phyloP scores from a whole-genome alignment of 2,888 invertebrate genomes.

The Tridacna crocea region DNA sequence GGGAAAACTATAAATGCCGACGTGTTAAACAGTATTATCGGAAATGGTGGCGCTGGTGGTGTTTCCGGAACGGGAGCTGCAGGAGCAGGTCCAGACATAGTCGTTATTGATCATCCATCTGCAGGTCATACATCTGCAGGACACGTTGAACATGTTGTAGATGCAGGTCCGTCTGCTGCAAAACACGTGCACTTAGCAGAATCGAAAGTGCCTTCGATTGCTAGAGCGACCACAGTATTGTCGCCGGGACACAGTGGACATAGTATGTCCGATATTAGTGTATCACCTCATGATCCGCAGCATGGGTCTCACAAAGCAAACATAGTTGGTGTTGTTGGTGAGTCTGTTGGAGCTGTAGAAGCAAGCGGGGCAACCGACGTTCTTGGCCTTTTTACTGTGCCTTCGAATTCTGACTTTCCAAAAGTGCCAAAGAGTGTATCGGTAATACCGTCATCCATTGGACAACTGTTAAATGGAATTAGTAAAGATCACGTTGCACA shows the following conservation, averaged over 20 bases:
- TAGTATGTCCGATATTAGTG: not conserved
- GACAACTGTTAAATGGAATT: conserved; percentile 31
- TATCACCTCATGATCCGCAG: not conserved
- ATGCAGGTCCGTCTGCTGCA: not conserved
- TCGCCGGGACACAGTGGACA: conserved; percentile 3
- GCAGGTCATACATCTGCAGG: conserved; percentile 18
- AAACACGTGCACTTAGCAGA: not conserved
- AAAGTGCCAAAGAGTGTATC: conserved; percentile 50
- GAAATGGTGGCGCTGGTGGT: conserved; percentile 3
- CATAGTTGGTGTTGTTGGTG: conserved; percentile 46
- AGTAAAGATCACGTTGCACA: not conserved
- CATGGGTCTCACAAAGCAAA: conserved; percentile 10
- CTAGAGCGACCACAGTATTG: conserved; percentile 19
- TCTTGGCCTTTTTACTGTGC: conserved; percentile 46
- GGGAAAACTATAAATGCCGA: conserved; percentile 47
- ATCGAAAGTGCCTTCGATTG: conserved; percentile 2
- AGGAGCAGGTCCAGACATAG: conserved; percentile 30
- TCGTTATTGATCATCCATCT: conserved; percentile 34
- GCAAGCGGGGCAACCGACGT: conserved; percentile 30
- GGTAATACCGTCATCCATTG: conserved; percentile 48
- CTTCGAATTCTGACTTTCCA: conserved; percentile 28
- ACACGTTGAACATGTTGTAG: not conserved
- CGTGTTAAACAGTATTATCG: conserved; percentile 42
- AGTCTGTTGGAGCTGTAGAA: conserved; percentile 40
- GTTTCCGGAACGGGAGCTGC: not conserved